A percentile compares a stretch with the other conserved stretches of the same genome.
Conservation (phyloP, 2,113 vertebrate species). For the Lates calcarifer region DNA sequence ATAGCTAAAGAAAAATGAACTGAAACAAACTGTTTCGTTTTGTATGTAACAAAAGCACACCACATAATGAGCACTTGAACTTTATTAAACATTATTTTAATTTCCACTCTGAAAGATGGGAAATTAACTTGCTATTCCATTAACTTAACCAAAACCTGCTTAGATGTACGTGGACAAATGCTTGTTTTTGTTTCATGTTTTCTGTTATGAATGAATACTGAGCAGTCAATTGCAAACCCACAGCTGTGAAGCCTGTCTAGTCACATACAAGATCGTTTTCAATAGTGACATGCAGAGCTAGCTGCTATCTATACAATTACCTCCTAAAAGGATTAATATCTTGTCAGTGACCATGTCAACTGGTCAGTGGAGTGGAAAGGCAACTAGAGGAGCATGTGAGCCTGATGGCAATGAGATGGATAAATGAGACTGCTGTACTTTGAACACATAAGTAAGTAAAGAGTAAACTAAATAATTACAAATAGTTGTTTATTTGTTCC, state of each 20-base stretch:
- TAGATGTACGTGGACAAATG: neutral
- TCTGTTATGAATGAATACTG: conserved; percentile 5
- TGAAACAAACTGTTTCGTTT: neutral
- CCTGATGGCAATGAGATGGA: neutral
- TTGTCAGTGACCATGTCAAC: conserved; percentile 58
- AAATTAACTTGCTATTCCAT: neutral
- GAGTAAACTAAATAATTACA: neutral
- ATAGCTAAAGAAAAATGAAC: neutral
- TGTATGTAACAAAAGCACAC: neutral
- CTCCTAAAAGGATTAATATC: conserved; percentile 77
- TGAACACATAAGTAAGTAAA: neutral
- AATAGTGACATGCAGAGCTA: conserved; percentile 44
- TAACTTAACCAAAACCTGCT: neutral
- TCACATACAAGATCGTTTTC: conserved; percentile 26
- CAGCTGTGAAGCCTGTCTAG: conserved; percentile 8
- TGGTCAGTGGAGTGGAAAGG: conserved; percentile 54
- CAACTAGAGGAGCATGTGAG: conserved; percentile 9
- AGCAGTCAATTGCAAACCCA: neutral
- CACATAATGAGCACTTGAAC: neutral
- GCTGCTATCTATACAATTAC: conserved; percentile 76
- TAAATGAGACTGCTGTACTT: conserved; percentile 6
- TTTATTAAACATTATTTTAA: neutral
- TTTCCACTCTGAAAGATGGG: neutral
- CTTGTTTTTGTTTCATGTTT: neutral
- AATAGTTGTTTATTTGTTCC: neutral